phyloP scores from a whole-genome alignment of 1,140 invertebrate species.

The Gonatopus flavifemur region DNA sequence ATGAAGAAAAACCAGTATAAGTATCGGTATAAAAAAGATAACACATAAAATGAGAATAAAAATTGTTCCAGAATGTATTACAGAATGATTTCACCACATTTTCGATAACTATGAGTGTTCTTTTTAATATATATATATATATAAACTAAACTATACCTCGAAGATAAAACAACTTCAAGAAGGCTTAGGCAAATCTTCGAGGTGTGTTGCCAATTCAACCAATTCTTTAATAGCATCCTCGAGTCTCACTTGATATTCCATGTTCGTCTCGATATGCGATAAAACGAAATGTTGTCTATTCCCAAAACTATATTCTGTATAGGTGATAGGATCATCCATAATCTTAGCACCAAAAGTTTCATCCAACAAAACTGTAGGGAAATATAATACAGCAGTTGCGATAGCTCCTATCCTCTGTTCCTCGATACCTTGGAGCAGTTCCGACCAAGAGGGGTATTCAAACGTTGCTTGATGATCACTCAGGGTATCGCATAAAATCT shows the following conservation, averaged over 20 bases:
- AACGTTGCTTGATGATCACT: constrained; percentile 9
- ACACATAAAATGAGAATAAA: no score
- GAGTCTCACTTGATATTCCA: constrained; percentile 33
- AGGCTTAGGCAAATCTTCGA: constrained; percentile 29
- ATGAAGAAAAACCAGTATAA: no score
- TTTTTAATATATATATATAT: no score
- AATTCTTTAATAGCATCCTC: constrained; percentile 41
- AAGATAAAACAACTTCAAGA: constrained; percentile 14
- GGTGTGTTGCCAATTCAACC: constrained; percentile 33
- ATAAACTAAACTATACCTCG: no score
- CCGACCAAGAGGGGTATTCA: constrained; percentile 33
- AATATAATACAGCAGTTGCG: constrained; percentile 37
- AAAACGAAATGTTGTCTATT: constrained; percentile 31
- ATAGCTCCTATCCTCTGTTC: constrained; percentile 44
- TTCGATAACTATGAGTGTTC: no score
- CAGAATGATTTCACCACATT: no score
- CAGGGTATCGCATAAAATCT: constrained; percentile 28
- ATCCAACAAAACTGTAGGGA: constrained; percentile 44
- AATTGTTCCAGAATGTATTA: no score
- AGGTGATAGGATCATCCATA: constrained; percentile 29
- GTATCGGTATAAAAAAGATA: no score
- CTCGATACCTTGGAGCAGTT: constrained; percentile 39
- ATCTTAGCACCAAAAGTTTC: constrained; percentile 25
- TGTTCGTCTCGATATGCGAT: constrained; percentile 31
- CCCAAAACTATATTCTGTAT: constrained; percentile 31